Base-by-base conservation (phyloP, 2,888 invertebrate genomes). In the Scaptomyza parva region DNA sequence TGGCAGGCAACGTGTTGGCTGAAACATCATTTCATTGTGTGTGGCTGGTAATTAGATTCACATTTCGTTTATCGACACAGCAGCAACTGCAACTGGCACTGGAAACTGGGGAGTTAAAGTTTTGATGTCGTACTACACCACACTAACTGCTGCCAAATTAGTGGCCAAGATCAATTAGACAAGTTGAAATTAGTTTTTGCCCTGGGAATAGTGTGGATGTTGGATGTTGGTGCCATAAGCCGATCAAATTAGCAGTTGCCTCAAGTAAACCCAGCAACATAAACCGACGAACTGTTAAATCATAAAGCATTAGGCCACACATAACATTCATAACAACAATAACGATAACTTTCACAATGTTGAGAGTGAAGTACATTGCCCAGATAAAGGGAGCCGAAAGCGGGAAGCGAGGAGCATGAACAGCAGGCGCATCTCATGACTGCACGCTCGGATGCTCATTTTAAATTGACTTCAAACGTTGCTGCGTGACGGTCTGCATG, bases 401-500 rank as follows among this genome's bases (percentile, higher is more conserved):
- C 4, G 14, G 8, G 14, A 12, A 6, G 39, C 4, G 7, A 51
- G 48, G 37, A 37, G 14, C 35, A 65, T 22, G 20, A 69, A 48
- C 47, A 37, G n/a, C 62, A 60, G 50, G 78, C 62, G 69, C 86
- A 81, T 78, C 86, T 78, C 88, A 88, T 83, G 88, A 74, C 78
- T 80, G 88, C 84, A 88, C 85, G 86, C 88, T 81, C 85, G 81
- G 71, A 74, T 86, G 86, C 88, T 86, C 81, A 86, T 88, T 86
- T 88, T 81, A 86, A 86, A 88, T 86, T 86, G 86, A 86, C 86
- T 86, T 88, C 85, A 86, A 88, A 88, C 84, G 88, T 77, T 86
- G 78, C 81, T 88, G 79, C 86, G 88, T 86, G 88, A 88, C 77
- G 80, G 67, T 76, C 83, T 71, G 86, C 81, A 77, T 86, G 87